Percentiles rank a stretch among this genome's conserved stretches.
Conservation (phyloP, 2,888 invertebrate species). For the Bombylius discolor region DNA sequence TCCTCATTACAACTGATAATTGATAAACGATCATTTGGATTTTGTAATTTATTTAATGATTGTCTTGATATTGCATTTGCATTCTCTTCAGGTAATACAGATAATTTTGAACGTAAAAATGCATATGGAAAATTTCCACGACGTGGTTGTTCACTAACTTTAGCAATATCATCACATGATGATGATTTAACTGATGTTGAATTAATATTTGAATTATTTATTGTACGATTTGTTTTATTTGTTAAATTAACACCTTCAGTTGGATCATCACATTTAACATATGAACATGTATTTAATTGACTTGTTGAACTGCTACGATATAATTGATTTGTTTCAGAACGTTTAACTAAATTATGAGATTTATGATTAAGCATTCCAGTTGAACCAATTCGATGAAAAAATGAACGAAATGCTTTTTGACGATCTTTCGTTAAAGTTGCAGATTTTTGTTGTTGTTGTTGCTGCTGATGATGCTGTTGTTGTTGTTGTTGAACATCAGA, state of each 20-base stretch:
- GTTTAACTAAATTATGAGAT: constrained; percentile 23
- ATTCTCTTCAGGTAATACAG: constrained; percentile 64
- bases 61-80: constrained; percentile 39
- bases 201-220: constrained; percentile 31
- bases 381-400: constrained; percentile 63
- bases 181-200: constrained; percentile 44
- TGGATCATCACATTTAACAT: constrained; percentile 66
- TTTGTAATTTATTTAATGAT: constrained; percentile 19
- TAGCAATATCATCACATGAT: constrained; percentile 59
- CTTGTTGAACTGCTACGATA: constrained; percentile 67
- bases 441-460: constrained; percentile 5
- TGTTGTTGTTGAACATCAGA: constrained; percentile 16
- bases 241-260: constrained; percentile 60
- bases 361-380: constrained; percentile 56
- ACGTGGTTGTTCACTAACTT: constrained; percentile 42
- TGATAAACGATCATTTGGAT: constrained; percentile 11
- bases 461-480: constrained; percentile 24
- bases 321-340: constrained; percentile 24
- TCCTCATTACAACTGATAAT: constrained; percentile 15
- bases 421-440: constrained; percentile 14
- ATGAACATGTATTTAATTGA: constrained; percentile 51
- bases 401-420: constrained; percentile 53
- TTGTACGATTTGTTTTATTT: constrained; percentile 31
- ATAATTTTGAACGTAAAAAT: constrained; percentile 60
- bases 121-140: constrained; percentile 64